Evolutionary conservation across 1,140 invertebrate genomes (phyloP), one percentile per base, ranked within the genome.

Genomic region (Drosophila busckii): DNA sequence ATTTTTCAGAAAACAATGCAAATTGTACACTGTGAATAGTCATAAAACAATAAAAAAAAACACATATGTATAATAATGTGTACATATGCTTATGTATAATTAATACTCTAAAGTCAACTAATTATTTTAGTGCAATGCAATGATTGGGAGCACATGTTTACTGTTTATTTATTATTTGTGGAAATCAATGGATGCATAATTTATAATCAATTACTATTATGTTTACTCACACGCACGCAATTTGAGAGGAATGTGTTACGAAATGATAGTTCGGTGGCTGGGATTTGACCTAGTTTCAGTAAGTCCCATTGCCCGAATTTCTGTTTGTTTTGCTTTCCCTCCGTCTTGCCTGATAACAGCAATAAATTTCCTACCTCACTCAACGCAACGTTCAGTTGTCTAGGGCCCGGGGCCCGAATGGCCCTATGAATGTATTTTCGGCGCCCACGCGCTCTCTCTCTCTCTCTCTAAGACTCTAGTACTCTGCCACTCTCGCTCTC

Each of bases 361-460:
- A 15, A 82, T 73, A 80, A 80, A 80, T 80, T 80, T 82, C 75
- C 75, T 82, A 80, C 73, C 73, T 73, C 75, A 70, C 73, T 82
- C 73, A 80, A 80, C 63, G 40, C 64, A 56, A 19, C 55, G 64
- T 46, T 73, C 68, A 34, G 68, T 80, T 82, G 75, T 73, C 63
- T 80, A 80, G 73, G 73, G 73, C 58, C 60, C 20, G 19, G 42
- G 34, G 54, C 44, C 25, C 50, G 48, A 41, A 20, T 34, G 29
- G 53, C 64, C 45, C 45, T 50, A 59, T 48, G 41, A 28, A 31
- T 38, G 28, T 23, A 40, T 29, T 8, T 26, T 10, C 10, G 16
- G 3, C 19, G 32, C 69, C 64, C 35, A 42, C 28, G 15, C 54
- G 49, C 38, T 1, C 20, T 19, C 26, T 38, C 29, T 13, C 23